phyloP scores from a whole-genome alignment of 2,888 invertebrate species.

The Stegana nigrithorax region DNA sequence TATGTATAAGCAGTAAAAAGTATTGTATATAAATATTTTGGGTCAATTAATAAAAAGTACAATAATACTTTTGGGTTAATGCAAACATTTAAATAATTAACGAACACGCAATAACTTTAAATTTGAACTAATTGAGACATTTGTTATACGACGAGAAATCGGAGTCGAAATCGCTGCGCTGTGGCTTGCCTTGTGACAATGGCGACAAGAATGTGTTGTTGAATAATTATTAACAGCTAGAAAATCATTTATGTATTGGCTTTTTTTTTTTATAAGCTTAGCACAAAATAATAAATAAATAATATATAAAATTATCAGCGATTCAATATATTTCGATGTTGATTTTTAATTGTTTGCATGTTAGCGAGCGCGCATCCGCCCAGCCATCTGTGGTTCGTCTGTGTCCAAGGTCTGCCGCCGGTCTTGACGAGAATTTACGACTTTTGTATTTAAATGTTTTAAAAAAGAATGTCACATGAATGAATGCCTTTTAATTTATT shows the following conservation, averaged over 20 bases:
- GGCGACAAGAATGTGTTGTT: slow-evolving; percentile 40
- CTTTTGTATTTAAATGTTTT: slow-evolving; percentile 40
- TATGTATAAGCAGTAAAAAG: no score
- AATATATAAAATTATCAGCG: slow-evolving; percentile 38
- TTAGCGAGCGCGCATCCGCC: no score
- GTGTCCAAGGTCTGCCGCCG: no score
- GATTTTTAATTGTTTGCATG: slow-evolving; percentile 20
- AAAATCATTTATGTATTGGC: no score
- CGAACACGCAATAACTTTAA: background rate
- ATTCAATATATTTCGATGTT: slow-evolving; percentile 20
- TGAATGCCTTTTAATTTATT: slow-evolving; percentile 32
- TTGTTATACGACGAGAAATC: background rate
- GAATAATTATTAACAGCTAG: no score
- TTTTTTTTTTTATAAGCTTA: slow-evolving; percentile 11
- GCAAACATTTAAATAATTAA: no score
- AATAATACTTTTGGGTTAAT: no score
- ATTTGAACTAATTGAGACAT: background rate
- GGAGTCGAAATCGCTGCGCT: slow-evolving; percentile 13
- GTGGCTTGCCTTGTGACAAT: slow-evolving; percentile 34
- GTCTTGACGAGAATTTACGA: slow-evolving; percentile 49
- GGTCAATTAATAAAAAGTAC: no score
- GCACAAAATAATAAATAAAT: slow-evolving; percentile 20
- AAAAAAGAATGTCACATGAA: slow-evolving; percentile 42
- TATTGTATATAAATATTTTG: no score
- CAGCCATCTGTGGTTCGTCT: no score